Percentiles rank a stretch among this genome's conserved stretches.
Evolutionary conservation across 1,140 invertebrate species (phyloP).

Genomic region (Euwallacea similis): DNA sequence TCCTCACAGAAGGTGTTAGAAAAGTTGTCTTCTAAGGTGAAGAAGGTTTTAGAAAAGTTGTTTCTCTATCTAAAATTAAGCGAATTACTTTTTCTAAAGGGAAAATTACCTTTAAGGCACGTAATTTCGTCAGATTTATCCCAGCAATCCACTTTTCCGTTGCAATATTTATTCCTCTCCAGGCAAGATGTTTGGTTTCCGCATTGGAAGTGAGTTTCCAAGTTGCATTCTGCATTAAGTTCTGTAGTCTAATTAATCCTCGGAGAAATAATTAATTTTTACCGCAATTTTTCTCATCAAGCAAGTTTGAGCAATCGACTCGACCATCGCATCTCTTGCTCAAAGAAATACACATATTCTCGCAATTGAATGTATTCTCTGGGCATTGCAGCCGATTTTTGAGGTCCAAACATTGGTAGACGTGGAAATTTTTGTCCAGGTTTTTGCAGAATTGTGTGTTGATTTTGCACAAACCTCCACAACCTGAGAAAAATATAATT

Average conservation of each 20-base stretch:
- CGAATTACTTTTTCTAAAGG: not conserved
- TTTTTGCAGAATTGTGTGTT: conserved; percentile 72
- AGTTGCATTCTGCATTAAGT: conserved; percentile 67
- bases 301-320: conserved; percentile 77
- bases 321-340: conserved; percentile 72
- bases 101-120: conserved; percentile 64
- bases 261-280: conserved; percentile 47
- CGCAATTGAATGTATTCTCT: conserved; percentile 70
- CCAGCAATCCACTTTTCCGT: conserved; percentile 78
- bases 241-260: not conserved
- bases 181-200: conserved; percentile 77
- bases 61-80: not conserved
- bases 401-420: conserved; percentile 57
- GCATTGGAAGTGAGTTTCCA: conserved; percentile 73
- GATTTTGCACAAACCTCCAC: conserved; percentile 70
- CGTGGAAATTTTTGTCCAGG: conserved; percentile 58
- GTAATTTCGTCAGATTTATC: conserved; percentile 78
- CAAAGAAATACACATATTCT: conserved; percentile 69
- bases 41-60: conserved; percentile 40
- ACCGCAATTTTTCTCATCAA: conserved; percentile 80
- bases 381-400: conserved; percentile 58
- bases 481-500: conserved; percentile 50
- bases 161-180: conserved; percentile 66
- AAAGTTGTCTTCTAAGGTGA: too few species aligned
- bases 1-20: conserved; percentile 43